Conservation (phyloP, 2,797 vertebrate genomes). For the Spinibarbus caldwelli region DNA sequence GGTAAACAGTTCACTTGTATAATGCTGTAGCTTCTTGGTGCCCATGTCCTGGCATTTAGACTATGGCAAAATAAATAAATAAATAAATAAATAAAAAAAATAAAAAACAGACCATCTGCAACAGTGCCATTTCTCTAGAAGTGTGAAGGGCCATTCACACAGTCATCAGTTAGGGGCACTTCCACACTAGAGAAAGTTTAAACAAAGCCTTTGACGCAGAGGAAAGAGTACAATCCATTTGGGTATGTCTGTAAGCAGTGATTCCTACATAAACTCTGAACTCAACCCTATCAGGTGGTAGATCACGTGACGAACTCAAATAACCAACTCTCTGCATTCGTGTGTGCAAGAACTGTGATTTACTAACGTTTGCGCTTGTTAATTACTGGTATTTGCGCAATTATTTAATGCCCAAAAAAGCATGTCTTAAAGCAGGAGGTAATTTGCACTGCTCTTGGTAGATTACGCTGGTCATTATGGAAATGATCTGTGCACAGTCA, state of each 20-base stretch:
- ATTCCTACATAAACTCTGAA: neutral
- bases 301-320: neutral
- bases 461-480: too few species aligned
- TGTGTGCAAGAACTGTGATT: neutral
- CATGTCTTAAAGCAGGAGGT: too few species aligned
- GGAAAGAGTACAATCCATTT: neutral
- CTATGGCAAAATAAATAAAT: neutral
- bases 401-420: too few species aligned
- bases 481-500: too few species aligned
- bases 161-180: neutral
- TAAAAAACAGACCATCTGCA: constrained; percentile 12
- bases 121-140: constrained; percentile 19
- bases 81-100: too few species aligned
- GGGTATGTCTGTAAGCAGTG: neutral
- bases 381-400: too few species aligned
- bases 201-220: constrained; percentile 5
- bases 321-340: neutral
- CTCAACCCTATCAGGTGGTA: neutral
- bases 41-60: constrained; percentile 23
- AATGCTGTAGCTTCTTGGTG: constrained; percentile 11
- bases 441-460: too few species aligned
- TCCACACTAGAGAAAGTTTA: neutral
- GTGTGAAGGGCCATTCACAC: constrained; percentile 8
- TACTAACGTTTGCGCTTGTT: too few species aligned
- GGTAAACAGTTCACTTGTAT: constrained; percentile 22